Evolutionary conservation across 1,140 invertebrate species (phyloP), one percentile per base, ranked within the genome.

Genomic region (Achroia grisella): DNA sequence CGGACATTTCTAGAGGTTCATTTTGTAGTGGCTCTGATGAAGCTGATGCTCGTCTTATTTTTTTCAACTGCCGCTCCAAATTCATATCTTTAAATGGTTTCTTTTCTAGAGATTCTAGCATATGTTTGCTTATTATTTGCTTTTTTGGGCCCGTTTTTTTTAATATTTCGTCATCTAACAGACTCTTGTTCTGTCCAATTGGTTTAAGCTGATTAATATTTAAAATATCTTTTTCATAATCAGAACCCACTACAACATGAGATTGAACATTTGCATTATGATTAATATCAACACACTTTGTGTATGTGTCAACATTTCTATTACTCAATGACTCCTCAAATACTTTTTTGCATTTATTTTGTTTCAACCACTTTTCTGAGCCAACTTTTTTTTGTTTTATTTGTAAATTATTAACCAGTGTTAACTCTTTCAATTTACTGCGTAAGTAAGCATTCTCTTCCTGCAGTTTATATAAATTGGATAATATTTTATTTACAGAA

Each of bases 391-490:
- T 60, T 11, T 66, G 49, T 41, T 64, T 58, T n/a, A 66, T 39
- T 43, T 75, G 65, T 28, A 60, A 39, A 37, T 64, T 70, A 34
- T 46, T 69, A n/a, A 52, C 11, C 10, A 62, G 41, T 48, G 72
- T 73, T 8, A 85, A 49, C 50, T 85, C 81, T 50, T 75, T 85
- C 10, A 85, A 40, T 62, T 83, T 83, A 40, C 50, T 71, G n/a
- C 76, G 50, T 37, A 86, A 70, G 50, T 78, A 76, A 28, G 71
- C 70, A 66, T 86, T 87, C 59, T 87, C 86, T 56, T 84, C 80
- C 61, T 86, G 81, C 8, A 87, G 45, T 57, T 86, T 86, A 41
- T 86, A 85, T 29, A 86, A 68, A 49, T 83, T 83, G 4, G 80
- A 83, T 11, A 87, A 49, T 46, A 87, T 80, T 64, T 86, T 79